Percentiles rank a stretch among this genome's conserved stretches.
Evolutionary conservation across 2,888 invertebrate genomes (phyloP).

Genomic region (Eristalis arbustorum): DNA sequence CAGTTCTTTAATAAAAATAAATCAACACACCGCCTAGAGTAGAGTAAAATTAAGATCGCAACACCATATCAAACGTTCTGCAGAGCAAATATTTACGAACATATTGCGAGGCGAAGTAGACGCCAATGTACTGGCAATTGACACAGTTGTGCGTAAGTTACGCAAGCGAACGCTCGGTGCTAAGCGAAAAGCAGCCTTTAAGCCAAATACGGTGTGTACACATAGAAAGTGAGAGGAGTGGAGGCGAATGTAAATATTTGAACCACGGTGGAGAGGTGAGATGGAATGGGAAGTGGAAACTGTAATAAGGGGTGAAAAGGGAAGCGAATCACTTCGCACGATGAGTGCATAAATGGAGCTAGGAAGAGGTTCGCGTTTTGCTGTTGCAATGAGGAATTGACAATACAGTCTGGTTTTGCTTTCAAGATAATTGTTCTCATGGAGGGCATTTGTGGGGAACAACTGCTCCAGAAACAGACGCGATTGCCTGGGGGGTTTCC

Average conservation of each 20-base stretch:
- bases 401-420: background rate
- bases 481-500: background rate
- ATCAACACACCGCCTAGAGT: too few relatives aligned
- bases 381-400: background rate
- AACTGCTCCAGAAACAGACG: background rate
- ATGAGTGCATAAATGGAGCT: background rate
- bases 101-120: background rate
- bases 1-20: too few relatives aligned
- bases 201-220: conserved; percentile 1
- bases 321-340: background rate
- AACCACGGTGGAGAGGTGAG: background rate
- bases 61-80: background rate
- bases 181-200: background rate
- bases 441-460: background rate
- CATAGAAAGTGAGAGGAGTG: conserved; percentile 20
- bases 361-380: background rate
- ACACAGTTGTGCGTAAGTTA: background rate
- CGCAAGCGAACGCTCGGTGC: background rate
- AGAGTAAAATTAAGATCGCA: background rate
- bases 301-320: background rate
- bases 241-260: conserved; percentile 12
- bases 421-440: background rate
- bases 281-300: background rate
- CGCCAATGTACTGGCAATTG: background rate
- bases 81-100: background rate